Base-by-base conservation (phyloP, 2,888 invertebrate genomes). In the Acanthosoma haemorrhoidale region DNA sequence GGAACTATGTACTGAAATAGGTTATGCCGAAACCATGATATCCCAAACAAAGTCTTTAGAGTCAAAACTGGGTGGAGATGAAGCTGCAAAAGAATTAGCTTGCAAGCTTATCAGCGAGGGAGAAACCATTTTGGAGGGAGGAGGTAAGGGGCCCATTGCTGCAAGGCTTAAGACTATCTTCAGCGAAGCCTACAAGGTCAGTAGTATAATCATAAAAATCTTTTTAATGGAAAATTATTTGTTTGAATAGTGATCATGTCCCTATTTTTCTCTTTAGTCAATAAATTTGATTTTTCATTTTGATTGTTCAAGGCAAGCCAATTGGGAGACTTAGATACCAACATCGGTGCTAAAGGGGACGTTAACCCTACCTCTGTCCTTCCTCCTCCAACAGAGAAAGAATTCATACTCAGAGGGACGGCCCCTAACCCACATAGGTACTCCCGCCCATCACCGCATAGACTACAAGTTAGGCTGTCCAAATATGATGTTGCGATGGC, bases 401-500 rank as follows among this genome's bases (percentile, higher is more conserved):
- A 90, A 79, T 88, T 87, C 77, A 86, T 89, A 72, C 79, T 90
- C 74, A 82, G 88, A 29, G 83, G 85, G 2, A 77, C 81, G 51
- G 84, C 85, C 18, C 82, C 84, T 1, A 80, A 86, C 68, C 89
- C 89, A 3, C 83, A 86, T 11, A 81, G 84, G 0, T 84, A 84
- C 74, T 88, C 88, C 0, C 81, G 83, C 8, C 80, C 82, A 43
- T 82, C 85, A 64, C 87, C 88, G 1, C 90, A 90, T 76, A 82
- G 88, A 75, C 82, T 90, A 80, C 86, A 88, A 74, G 89, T 88
- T 13, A 84, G 88, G 73, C 79, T 92, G 13, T 84, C 84, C 71
- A 83, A 85, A 41, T 86, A 88, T 63, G 86, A 88, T 73, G 86
- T 90, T 77, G 81, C 90, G 73, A 79, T 92, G 59, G 88, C 88